A percentile compares a stretch with the other conserved stretches of the same genome.
Evolutionary conservation across 1,140 invertebrate species (phyloP).

Genomic region (Trichogramma pretiosum): DNA sequence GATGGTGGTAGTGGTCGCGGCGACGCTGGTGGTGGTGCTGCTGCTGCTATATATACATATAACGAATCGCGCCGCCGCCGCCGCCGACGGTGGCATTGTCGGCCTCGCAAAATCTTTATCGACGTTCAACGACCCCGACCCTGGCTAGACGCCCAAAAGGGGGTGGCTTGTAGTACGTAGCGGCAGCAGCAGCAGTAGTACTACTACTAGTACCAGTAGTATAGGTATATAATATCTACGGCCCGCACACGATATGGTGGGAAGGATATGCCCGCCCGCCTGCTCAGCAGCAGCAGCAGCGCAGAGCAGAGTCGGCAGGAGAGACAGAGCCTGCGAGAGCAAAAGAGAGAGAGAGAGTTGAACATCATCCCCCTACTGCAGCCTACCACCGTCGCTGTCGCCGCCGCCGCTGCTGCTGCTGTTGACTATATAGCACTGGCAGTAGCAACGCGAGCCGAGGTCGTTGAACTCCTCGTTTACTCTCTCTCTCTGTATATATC

Average conservation of each 20-base stretch:
- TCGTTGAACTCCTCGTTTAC: constrained; percentile 21
- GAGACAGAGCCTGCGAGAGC: neutral
- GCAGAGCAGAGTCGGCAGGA: too few relatives aligned
- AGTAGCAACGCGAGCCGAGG: constrained; percentile 23
- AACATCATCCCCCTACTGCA: too few relatives aligned
- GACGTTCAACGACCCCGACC: constrained; percentile 48
- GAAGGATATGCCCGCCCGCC: constrained; percentile 2
- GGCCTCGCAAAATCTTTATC: constrained; percentile 45
- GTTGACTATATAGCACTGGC: too few relatives aligned
- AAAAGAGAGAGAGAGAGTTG: neutral
- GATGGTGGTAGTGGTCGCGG: neutral
- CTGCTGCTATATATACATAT: neutral
- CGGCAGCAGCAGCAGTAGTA: neutral
- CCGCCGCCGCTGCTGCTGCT: too few relatives aligned
- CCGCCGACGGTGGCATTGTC: constrained; percentile 30
- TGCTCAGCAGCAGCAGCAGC: too few relatives aligned
- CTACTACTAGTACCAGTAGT: neutral
- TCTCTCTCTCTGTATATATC: constrained; percentile 19
- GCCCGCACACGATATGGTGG: neutral
- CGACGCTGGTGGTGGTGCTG: neutral
- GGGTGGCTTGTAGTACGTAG: constrained; percentile 18
- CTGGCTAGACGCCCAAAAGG: constrained; percentile 44
- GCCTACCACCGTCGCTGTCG: too few relatives aligned
- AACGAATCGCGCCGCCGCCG: too few relatives aligned
- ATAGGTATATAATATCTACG: too few relatives aligned